Evolutionary conservation across 1,140 invertebrate species (phyloP).

Genomic region (Tetramorium alpestre): DNA sequence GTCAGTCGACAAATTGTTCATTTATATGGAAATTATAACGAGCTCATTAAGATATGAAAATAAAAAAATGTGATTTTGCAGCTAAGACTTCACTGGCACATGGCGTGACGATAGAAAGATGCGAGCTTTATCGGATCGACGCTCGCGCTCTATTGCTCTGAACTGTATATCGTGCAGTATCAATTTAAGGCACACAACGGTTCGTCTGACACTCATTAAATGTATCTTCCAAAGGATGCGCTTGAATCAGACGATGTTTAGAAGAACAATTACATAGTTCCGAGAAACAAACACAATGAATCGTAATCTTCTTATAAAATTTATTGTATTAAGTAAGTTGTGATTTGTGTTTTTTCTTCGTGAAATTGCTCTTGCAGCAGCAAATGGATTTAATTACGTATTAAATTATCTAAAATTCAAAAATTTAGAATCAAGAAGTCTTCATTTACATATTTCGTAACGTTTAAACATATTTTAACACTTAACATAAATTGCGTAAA

Average conservation of each 20-base stretch:
- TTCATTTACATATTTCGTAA: not conserved
- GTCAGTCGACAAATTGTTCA: not conserved
- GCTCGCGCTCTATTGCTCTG: not conserved
- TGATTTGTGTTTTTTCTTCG: not conserved
- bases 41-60: not conserved
- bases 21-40: conserved; percentile 3
- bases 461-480: not conserved
- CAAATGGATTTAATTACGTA: not conserved
- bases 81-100: not conserved
- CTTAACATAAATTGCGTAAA: not conserved
- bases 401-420: not conserved
- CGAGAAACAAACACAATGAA: not conserved
- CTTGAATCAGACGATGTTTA: not conserved
- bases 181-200: not conserved
- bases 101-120: not conserved
- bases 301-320: not conserved
- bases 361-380: not conserved
- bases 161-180: not conserved
- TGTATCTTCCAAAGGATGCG: not conserved
- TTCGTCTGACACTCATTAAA: not conserved
- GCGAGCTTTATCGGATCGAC: not conserved
- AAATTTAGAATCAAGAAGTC: not conserved
- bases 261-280: not conserved
- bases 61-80: conserved; percentile 13
- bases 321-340: not conserved